These are phyloP conservation scores for Lampris megalopsis DNA, from an alignment of 2,113 vertebrate genomes.

Conservation along the genomic window DNA sequence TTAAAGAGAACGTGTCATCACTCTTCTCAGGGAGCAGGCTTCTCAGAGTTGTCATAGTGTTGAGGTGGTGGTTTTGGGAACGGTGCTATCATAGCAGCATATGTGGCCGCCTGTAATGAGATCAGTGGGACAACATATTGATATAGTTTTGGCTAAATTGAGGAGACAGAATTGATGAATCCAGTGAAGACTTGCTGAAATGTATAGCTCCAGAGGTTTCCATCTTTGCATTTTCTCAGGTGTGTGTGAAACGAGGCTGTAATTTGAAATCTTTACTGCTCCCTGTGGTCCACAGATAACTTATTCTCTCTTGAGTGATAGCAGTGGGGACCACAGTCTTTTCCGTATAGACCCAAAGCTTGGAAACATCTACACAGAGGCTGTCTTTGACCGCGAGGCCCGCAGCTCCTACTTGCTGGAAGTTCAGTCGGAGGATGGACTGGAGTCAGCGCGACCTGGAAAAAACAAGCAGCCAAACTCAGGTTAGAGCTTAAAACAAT, in stretches of 20 bases:
- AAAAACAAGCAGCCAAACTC: conserved; percentile 89
- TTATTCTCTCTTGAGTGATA: conserved; percentile 88
- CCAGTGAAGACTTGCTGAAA: conserved; percentile 30
- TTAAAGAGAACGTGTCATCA: conserved; percentile 10
- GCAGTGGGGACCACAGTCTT: conserved; percentile 84
- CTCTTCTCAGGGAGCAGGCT: conserved; percentile 10
- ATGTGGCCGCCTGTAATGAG: conserved; percentile 33
- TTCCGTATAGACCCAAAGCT: conserved; percentile 86
- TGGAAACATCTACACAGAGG: conserved; percentile 86
- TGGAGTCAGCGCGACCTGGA: conserved; percentile 89
- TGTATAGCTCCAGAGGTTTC: conserved; percentile 35
- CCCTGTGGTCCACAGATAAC: conserved; percentile 82
- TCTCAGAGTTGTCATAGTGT: conserved; percentile 31
- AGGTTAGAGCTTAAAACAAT: conserved; percentile 72
- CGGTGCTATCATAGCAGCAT: conserved; percentile 5
- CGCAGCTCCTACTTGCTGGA: conserved; percentile 90
- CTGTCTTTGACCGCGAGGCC: conserved; percentile 90
- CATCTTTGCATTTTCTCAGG: conserved; percentile 12
- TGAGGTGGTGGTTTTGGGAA: neutral
- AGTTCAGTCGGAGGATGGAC: conserved; percentile 87
- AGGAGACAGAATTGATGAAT: conserved; percentile 20
- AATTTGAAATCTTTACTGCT: conserved; percentile 15
- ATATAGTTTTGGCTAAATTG: conserved; percentile 27
- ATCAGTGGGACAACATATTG: conserved; percentile 26
- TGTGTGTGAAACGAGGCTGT: conserved; percentile 11